phyloP scores from a whole-genome alignment of 2,888 invertebrate genomes.

The Cryptus armator region DNA sequence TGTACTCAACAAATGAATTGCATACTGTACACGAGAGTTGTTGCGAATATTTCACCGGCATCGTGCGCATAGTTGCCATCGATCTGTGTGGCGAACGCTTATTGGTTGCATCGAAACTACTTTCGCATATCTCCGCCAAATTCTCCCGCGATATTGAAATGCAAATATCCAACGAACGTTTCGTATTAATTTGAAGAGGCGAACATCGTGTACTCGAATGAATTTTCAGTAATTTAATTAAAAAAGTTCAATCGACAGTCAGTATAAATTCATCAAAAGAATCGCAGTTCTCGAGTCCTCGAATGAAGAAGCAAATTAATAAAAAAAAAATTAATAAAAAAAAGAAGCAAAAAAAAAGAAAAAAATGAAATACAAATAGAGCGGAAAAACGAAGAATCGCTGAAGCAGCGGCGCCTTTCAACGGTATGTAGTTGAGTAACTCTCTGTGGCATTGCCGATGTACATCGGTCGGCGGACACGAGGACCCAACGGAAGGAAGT shows the following conservation, averaged over 20 bases:
- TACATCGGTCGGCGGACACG: conserved; percentile 9
- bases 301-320: conserved; percentile 10
- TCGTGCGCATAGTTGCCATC: neutral
- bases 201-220: conserved; percentile 4
- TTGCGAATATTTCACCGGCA: conserved; percentile 5
- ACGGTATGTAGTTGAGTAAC: conserved; percentile 32
- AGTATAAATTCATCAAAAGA: conserved; percentile 30
- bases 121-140: conserved; percentile 15
- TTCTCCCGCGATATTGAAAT: conserved; percentile 13
- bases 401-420: conserved; percentile 38
- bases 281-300: conserved; percentile 3
- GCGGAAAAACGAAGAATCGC: conserved; percentile 22
- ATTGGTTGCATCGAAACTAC: neutral
- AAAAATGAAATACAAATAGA: conserved; percentile 4
- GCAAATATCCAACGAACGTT: conserved; percentile 10
- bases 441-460: conserved; percentile 50
- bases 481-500: neutral
- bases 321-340: neutral
- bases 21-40: neutral
- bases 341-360: conserved; percentile 16
- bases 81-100: neutral
- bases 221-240: conserved; percentile 25
- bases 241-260: conserved; percentile 52
- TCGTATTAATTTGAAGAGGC: neutral
- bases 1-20: conserved; percentile 14